Base-by-base conservation (phyloP, 2,113 vertebrate species). In the Oxygymnocypris stewartii region DNA sequence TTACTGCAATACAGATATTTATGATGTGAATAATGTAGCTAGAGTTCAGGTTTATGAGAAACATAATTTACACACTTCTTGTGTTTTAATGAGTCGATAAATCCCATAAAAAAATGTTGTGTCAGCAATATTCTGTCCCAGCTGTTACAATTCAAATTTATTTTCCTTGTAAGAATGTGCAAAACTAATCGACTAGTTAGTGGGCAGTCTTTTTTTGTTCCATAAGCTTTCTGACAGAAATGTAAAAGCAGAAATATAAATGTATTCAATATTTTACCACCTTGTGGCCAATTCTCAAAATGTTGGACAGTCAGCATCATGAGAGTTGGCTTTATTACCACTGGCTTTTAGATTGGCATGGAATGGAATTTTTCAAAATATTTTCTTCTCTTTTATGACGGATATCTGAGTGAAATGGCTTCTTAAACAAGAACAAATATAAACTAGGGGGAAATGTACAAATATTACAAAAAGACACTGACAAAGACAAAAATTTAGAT, bases 71-170 rank as follows among this genome's bases (percentile, higher is more conserved):
- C 25, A 74, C 47, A 54, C 82, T 57, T 35, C 82, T 84, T 51
- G 82, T 18, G 35, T 84, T 84, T 84, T 84, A 82, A 84, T 18
- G 82, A 73, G 82, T 74, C 69, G 42, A 42, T 84, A 74, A 84
- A 84, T 28, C 12, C 23, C 11, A 37, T 54, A 59, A 54, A 82
- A 54, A 57, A 71, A 84, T 84, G 18, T 25, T 74, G n/a, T 54
- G 16, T 54, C 81, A 83, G 57, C 25, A 35, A 3, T 83, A 14
- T 73, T 37, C 5, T 12, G 11, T 42, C 44, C 44, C 61, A 35
- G 63, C 28, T 82, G 28, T 71, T 47, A 20, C 1, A 23, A 23
- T 69, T 37, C 54, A 3, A 59, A 59, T 25, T 57, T 20, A 37
- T 59, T 74, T 59, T 67, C 0, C 4, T 9, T 42, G 10, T 37